Evolutionary conservation across 2,797 vertebrate species (phyloP), one percentile per base, ranked within the genome.

Genomic region (Ataeniobius toweri): DNA sequence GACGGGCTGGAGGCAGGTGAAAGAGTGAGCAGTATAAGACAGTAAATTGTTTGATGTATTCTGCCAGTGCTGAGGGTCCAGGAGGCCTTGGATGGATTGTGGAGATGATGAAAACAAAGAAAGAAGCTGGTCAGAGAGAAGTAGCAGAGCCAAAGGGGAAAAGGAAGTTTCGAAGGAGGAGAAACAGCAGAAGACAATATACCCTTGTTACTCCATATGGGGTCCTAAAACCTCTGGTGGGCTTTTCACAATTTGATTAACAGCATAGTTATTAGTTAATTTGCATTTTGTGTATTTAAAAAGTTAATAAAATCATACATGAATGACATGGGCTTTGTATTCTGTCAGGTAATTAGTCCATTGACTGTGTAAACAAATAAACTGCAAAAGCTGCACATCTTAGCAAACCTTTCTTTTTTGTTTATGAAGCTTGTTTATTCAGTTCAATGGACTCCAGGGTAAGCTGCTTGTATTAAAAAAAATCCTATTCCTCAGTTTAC

Each of bases 101-200:
- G 46, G 81, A 75, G 36, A 65, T 75, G 83, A 87, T 82, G 78
- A 61, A 80, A 73, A 83, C 39, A 75, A 70, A 76, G 69, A 82
- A 61, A 28, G 50, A 55, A 39, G 71, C 68, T 18, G 6, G 67
- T 39, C 59, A 46, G 72, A n/a, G 55, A 77, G n/a, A 28, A 26
- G 28, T 61, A 77, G 24, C 56, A 71, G 28, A 71, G 26, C 3
- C 61, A 72, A 18, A 31, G 51, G 41, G 24, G 50, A 48, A 18
- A 73, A 59, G 56, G 51, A 79, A 41, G 56, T 26, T 39, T 46
- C 44, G 14, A 75, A 44, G 56, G 39, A 44, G 2, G 20, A 53
- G 14, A 28, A 41, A 56, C 3, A 59, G n/a, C 6, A 36, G 16
- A 41, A 59, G 4, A 56, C 6, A n/a, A 48, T 20, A 13, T 3